These are phyloP conservation scores for Lasioglossum zephyrum DNA, from an alignment of 2,888 invertebrate genomes.

Conservation along the genomic window DNA sequence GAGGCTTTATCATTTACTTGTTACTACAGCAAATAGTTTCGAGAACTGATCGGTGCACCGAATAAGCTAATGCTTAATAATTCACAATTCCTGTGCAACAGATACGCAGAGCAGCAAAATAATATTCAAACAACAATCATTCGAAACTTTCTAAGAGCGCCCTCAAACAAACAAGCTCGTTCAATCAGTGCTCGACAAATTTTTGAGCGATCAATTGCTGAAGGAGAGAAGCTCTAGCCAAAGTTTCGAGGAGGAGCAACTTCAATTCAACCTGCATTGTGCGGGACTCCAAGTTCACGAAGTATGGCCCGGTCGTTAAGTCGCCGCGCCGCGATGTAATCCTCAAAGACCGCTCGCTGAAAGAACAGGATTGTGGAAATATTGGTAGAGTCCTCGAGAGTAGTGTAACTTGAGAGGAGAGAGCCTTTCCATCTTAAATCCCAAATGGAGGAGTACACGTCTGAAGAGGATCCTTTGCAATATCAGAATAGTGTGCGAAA, in stretches of 20 bases:
- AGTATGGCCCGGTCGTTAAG: background rate
- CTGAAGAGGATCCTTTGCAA: background rate
- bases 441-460: background rate
- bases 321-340: background rate
- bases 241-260: background rate
- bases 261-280: background rate
- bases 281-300: background rate
- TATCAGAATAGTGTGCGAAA: background rate
- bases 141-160: background rate
- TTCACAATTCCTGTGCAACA: background rate
- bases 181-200: background rate
- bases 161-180: background rate
- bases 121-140: background rate
- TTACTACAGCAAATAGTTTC: background rate
- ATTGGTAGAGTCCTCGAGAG: background rate
- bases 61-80: background rate
- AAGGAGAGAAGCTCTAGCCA: background rate
- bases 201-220: background rate
- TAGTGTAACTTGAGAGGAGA: background rate
- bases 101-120: background rate
- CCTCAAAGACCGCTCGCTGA: background rate
- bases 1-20: no score
- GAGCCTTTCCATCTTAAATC: background rate
- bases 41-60: background rate
- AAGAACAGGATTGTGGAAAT: conserved; percentile 1